A percentile compares a stretch with the other conserved stretches of the same genome.
Evolutionary conservation across 2,888 invertebrate species (phyloP).

Genomic region (Heliconius erato): DNA sequence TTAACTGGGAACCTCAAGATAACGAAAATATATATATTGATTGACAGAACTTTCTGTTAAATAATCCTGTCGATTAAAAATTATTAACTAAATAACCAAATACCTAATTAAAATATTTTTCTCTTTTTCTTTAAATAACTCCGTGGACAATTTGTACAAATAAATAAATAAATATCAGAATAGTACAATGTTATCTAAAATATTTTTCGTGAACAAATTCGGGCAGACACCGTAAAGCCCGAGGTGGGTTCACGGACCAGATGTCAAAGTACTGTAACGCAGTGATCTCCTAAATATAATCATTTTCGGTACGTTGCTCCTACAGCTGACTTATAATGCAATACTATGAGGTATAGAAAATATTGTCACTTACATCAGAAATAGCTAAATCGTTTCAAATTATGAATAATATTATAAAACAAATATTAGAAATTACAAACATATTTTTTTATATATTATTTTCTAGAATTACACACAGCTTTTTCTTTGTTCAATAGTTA

Average conservation of each 20-base stretch:
- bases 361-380: background rate
- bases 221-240: slow-evolving; percentile 37
- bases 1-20: slow-evolving; percentile 30
- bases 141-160: background rate
- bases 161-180: background rate
- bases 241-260: slow-evolving; percentile 48
- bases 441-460: background rate
- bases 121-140: background rate
- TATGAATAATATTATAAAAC: background rate
- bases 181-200: background rate
- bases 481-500: background rate
- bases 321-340: slow-evolving; percentile 53
- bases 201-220: slow-evolving; percentile 38
- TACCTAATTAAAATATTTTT: background rate
- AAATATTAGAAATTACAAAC: background rate
- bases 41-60: slow-evolving; percentile 5
- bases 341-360: slow-evolving; percentile 39
- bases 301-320: slow-evolving; percentile 59
- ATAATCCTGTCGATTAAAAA: background rate
- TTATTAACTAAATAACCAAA: background rate
- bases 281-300: slow-evolving; percentile 57
- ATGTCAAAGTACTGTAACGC: slow-evolving; percentile 54
- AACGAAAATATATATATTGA: slow-evolving; percentile 26
- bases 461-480: too few relatives aligned
- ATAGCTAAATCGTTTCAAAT: background rate